These are phyloP conservation scores for Semnornis frantzii DNA, from an alignment of 2,113 vertebrate species.

Conservation along the genomic window DNA sequence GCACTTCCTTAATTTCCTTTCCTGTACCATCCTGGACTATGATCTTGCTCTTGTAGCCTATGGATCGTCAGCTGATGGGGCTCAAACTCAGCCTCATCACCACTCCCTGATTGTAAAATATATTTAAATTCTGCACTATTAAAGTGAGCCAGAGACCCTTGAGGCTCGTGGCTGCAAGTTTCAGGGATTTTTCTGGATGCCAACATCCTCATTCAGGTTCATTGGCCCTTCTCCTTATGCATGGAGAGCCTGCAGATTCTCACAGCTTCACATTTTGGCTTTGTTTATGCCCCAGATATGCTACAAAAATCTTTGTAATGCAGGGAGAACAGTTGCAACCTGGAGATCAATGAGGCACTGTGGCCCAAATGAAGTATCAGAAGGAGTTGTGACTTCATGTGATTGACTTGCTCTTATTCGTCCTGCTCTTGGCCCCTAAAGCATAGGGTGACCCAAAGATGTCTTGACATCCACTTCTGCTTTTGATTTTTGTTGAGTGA, in stretches of 20 bases:
- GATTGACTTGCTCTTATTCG: background rate
- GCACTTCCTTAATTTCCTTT: background rate
- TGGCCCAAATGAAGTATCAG: background rate
- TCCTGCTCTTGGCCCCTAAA: background rate
- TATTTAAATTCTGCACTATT: background rate
- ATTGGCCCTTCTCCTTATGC: fast-evolving
- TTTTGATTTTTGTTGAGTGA: background rate
- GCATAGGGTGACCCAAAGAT: background rate
- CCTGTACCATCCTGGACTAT: background rate
- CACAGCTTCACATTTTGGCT: fast-evolving
- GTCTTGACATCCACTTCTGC: background rate
- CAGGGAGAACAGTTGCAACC: background rate
- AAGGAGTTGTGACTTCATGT: background rate
- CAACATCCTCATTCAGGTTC: background rate
- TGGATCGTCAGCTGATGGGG: background rate
- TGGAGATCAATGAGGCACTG: background rate
- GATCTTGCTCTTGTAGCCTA: background rate
- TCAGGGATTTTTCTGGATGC: background rate
- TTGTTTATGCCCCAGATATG: background rate
- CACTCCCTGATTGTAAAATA: background rate
- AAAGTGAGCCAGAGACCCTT: background rate
- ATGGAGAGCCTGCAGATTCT: background rate
- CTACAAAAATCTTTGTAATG: background rate
- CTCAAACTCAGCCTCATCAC: background rate
- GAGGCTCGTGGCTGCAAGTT: background rate